These are phyloP conservation scores for Phaenicophaeus curvirostris DNA, from an alignment of 2,797 vertebrate species.

Conservation along the genomic window DNA sequence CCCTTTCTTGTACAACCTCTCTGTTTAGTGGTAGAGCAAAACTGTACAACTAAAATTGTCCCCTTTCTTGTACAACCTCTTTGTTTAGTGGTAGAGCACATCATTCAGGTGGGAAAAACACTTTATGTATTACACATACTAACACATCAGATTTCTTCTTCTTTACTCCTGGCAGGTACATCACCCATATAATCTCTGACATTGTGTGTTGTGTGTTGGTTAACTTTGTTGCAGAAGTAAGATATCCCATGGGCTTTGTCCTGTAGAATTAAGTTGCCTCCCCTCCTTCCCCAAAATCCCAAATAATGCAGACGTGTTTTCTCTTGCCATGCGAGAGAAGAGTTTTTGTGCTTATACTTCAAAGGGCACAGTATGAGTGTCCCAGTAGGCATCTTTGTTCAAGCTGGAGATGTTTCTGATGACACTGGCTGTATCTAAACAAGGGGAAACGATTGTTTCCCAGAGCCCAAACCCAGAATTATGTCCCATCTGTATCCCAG, in stretches of 20 bases:
- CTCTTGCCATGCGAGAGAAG: background rate
- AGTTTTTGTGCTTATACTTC: background rate
- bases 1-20: background rate
- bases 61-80: background rate
- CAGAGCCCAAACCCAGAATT: background rate
- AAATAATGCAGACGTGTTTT: background rate
- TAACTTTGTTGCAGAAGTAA: background rate
- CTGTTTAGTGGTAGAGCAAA: background rate
- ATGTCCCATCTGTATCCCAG: background rate
- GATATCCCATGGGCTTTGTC: background rate
- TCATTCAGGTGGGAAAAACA: background rate
- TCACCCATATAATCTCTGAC: background rate
- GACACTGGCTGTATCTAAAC: background rate
- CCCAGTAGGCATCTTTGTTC: fast-evolving
- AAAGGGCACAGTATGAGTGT: fast-evolving
- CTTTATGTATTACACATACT: background rate
- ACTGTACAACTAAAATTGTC: background rate
- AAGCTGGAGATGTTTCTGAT: background rate
- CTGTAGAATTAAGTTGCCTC: background rate
- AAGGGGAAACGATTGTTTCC: background rate
- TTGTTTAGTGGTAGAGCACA: background rate
- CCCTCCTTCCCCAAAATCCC: background rate
- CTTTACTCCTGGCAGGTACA: background rate
- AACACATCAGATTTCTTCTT: background rate
- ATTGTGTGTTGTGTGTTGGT: background rate